A percentile compares a stretch with the other conserved stretches of the same genome.
phyloP scores from a whole-genome alignment of 2,113 vertebrate species.

The Cyphotilapia sp. region DNA sequence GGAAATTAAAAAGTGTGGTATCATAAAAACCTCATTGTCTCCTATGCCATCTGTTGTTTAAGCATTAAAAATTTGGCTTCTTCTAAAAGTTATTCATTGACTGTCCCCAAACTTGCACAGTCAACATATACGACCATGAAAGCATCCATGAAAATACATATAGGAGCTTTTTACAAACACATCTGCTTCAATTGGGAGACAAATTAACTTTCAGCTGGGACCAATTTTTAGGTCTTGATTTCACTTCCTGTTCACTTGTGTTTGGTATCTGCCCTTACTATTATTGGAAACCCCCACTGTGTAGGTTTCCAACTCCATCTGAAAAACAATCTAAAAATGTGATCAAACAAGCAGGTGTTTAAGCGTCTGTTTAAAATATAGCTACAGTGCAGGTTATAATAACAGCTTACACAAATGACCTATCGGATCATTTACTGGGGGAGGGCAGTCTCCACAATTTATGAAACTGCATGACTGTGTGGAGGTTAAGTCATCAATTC shows the following conservation, averaged over 20 bases:
- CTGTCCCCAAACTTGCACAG: neutral
- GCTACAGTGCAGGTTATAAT: neutral
- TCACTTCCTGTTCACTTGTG: neutral
- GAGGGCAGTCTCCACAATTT: neutral
- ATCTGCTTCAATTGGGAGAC: neutral
- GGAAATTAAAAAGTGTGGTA: neutral
- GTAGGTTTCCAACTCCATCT: neutral
- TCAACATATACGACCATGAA: neutral
- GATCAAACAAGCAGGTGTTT: neutral
- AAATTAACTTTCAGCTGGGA: neutral
- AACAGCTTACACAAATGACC: neutral
- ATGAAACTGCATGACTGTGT: neutral
- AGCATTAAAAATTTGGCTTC: neutral
- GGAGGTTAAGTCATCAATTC: neutral
- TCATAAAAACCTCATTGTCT: neutral
- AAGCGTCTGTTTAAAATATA: neutral
- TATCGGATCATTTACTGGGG: neutral
- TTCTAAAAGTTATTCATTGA: neutral
- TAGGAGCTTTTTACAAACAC: neutral
- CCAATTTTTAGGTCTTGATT: neutral
- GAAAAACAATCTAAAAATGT: neutral
- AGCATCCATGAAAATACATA: neutral
- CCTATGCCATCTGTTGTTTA: neutral
- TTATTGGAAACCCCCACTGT: neutral
- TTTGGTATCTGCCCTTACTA: neutral